Evolutionary conservation across 2,888 invertebrate species (phyloP), one percentile per base, ranked within the genome.

Genomic region (Danaus chrysippus): DNA sequence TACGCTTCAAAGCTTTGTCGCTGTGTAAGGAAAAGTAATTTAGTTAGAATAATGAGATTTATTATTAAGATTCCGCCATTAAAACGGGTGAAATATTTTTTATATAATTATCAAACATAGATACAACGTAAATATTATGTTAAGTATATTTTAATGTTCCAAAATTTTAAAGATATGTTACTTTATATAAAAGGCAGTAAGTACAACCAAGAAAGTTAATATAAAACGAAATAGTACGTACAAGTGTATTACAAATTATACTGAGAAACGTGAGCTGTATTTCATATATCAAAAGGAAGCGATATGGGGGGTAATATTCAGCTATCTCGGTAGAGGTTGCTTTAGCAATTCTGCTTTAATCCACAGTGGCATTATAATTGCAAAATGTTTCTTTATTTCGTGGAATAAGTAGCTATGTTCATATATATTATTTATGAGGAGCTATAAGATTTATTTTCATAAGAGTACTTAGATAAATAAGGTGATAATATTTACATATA

Each of bases 1-100:
- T 58, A 67, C 67, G 69, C 67, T 67, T 59, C 67, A 63, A n/a
- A 62, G 65, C 59, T 56, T 55, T 56, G 53, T 54, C 34, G 67
- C 69, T 69, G 67, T 66, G 58, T 57, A 56, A 58, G 58, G 56
- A 54, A 43, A 65, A 67, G 59, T 17, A 17, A 49, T 49, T 15
- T 46, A n/a, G n/a, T 49, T 10, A 17, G 15, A 49, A 17, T 15
- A 17, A 49, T 49, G 49, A 13, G n/a, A 17, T 49, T 49, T 49
- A 49, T 49, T 15, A 17, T 49, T 11, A 15, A 49, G 17, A 34
- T 34, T 34, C 23, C 23, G 23, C 23, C 3, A 34, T 34, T 34
- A 34, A 34, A 34, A 34, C 23, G 23, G 23, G 6, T 5, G 23
- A 34, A 34, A 34, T 34, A 34, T 1, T 34, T 34, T 34, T 34